A percentile compares a stretch with the other conserved stretches of the same genome.
Evolutionary conservation across 2,113 vertebrate genomes (phyloP).

Genomic region (Poeciliopsis retropinna): DNA sequence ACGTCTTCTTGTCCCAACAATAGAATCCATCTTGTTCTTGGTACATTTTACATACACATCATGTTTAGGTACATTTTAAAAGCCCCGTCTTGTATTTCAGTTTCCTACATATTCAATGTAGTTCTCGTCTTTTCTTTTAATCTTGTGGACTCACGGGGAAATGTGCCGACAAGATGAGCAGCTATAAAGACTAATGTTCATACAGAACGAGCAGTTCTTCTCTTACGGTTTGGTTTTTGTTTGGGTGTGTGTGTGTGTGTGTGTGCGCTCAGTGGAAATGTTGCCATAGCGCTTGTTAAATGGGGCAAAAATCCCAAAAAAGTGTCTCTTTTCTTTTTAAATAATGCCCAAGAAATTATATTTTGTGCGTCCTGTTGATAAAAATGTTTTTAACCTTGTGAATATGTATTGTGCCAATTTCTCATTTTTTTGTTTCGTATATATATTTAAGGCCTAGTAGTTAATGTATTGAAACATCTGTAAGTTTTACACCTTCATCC

Average conservation of each 20-base stretch:
- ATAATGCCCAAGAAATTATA: neutral
- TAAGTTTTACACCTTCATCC: neutral
- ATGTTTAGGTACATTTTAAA: slow-evolving; percentile 7
- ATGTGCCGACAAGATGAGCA: slow-evolving; percentile 64
- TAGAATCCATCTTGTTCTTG: neutral
- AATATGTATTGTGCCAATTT: neutral
- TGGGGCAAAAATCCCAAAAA: slow-evolving; percentile 30
- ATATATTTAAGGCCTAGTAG: neutral
- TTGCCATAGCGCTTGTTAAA: slow-evolving; percentile 54
- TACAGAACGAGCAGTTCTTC: slow-evolving; percentile 26
- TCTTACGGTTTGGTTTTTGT: slow-evolving; percentile 43
- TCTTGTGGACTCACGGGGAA: slow-evolving; percentile 46
- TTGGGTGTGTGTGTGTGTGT: slow-evolving; percentile 21
- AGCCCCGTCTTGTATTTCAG: slow-evolving; percentile 23
- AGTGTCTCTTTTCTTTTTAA: slow-evolving; percentile 14
- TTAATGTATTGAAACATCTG: no score
- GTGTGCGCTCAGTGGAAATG: slow-evolving; percentile 37
- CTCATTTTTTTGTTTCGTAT: neutral
- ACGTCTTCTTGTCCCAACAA: neutral
- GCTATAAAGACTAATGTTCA: slow-evolving; percentile 62
- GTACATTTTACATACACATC: slow-evolving; percentile 3
- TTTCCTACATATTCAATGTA: slow-evolving; percentile 25
- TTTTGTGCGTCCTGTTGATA: neutral
- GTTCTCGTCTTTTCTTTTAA: slow-evolving; percentile 26
- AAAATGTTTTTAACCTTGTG: neutral